Percentiles rank a stretch among this genome's conserved stretches.
Evolutionary conservation across 2,797 vertebrate species (phyloP).

Genomic region (Hippocampus kuda): DNA sequence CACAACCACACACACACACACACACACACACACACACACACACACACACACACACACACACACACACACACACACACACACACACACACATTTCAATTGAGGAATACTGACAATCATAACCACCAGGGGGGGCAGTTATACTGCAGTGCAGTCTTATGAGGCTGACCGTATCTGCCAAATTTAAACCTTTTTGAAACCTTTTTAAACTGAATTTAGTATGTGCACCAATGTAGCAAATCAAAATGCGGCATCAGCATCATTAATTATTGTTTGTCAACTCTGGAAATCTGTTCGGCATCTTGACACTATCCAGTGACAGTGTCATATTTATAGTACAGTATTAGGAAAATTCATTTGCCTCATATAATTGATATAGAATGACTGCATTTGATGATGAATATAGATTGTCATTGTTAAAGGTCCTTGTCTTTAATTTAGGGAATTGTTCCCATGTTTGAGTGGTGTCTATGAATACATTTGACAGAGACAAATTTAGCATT

Average conservation of each 20-base stretch:
- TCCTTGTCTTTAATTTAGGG: neutral
- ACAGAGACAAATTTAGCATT: neutral
- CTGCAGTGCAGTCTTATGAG: constrained; percentile 11
- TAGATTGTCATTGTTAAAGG: neutral
- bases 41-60: too few relatives aligned
- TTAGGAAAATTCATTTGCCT: too few relatives aligned
- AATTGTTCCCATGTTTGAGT: neutral
- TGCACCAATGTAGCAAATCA: too few relatives aligned
- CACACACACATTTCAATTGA: neutral
- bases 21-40: too few relatives aligned
- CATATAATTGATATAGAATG: neutral
- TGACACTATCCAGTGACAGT: neutral
- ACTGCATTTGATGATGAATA: neutral
- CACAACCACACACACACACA: too few relatives aligned
- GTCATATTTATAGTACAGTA: neutral
- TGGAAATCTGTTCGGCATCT: neutral
- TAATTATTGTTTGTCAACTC: neutral
- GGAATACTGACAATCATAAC: constrained; percentile 13
- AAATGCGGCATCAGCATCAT: neutral
- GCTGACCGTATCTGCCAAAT: neutral
- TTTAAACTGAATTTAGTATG: too few relatives aligned
- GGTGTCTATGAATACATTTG: neutral
- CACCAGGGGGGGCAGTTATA: constrained; percentile 61
- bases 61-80: too few relatives aligned
- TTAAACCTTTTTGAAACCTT: neutral